Percentiles rank a stretch among this genome's conserved stretches.
Conservation (phyloP, 2,888 invertebrate genomes). For the Aleiodes leptofemur region DNA sequence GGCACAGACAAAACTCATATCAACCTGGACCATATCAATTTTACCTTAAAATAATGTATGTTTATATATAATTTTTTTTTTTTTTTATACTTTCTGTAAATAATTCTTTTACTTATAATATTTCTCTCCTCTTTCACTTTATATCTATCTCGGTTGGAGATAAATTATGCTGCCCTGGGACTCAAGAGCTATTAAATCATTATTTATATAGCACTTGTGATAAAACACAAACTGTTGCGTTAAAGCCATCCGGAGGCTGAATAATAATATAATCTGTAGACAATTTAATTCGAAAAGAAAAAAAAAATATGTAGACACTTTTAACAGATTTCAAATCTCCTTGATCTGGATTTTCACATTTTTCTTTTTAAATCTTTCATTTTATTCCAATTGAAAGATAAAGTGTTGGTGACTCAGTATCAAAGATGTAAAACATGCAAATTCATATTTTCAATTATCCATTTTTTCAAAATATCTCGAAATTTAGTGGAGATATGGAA, state of each 20-base stretch:
- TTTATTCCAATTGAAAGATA: constrained; percentile 1
- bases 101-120: constrained; percentile 23
- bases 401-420: too few relatives aligned
- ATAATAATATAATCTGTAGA: background rate
- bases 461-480: background rate
- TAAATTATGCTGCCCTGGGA: constrained; percentile 30
- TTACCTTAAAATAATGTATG: constrained; percentile 28
- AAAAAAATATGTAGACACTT: background rate
- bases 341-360: constrained; percentile 4
- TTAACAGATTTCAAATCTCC: constrained; percentile 3
- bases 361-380: background rate
- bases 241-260: constrained; percentile 6
- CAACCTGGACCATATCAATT: constrained; percentile 41
- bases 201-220: constrained; percentile 38
- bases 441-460: background rate
- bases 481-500: too few relatives aligned
- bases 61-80: constrained; percentile 30
- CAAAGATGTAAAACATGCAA: too few relatives aligned
- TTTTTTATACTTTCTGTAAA: constrained; percentile 22
- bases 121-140: constrained; percentile 9
- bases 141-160: constrained; percentile 9
- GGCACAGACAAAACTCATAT: constrained; percentile 38
- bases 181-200: constrained; percentile 22
- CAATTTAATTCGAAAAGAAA: background rate
- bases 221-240: constrained; percentile 3